phyloP scores from a whole-genome alignment of 2,888 invertebrate genomes.

The Thumatha senex region DNA sequence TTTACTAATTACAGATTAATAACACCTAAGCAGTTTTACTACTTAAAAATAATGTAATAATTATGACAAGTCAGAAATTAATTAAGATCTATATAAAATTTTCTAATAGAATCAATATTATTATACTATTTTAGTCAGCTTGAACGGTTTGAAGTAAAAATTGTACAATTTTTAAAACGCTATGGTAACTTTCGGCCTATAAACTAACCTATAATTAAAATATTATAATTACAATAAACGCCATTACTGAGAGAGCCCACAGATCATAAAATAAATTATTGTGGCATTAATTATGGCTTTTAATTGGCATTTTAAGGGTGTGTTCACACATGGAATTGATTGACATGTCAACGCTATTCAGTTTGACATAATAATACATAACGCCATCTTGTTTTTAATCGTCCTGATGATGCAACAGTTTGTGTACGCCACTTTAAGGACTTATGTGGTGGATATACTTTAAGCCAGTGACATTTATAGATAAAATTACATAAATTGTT shows the following conservation, averaged over 20 bases:
- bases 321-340: neutral
- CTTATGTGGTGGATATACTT: slow-evolving; percentile 24
- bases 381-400: neutral
- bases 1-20: slow-evolving; percentile 43
- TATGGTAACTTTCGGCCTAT: slow-evolving; percentile 75
- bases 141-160: slow-evolving; percentile 47
- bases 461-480: too few species aligned
- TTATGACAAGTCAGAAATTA: slow-evolving; percentile 51
- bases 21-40: slow-evolving; percentile 52
- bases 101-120: slow-evolving; percentile 35
- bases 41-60: slow-evolving; percentile 56
- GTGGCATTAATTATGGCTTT: slow-evolving; percentile 62
- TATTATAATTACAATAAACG: slow-evolving; percentile 35
- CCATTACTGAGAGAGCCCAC: slow-evolving; percentile 38
- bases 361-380: too few species aligned
- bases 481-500: neutral
- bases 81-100: slow-evolving; percentile 31
- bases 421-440: slow-evolving; percentile 7
- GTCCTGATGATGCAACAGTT: too few species aligned
- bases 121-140: slow-evolving; percentile 38
- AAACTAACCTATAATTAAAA: slow-evolving; percentile 54
- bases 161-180: slow-evolving; percentile 64
- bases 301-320: slow-evolving; percentile 19
- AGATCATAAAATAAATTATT: slow-evolving; percentile 30
- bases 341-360: neutral